Base-by-base conservation (phyloP, 2,113 vertebrate genomes). In the Pleuronectes platessa region DNA sequence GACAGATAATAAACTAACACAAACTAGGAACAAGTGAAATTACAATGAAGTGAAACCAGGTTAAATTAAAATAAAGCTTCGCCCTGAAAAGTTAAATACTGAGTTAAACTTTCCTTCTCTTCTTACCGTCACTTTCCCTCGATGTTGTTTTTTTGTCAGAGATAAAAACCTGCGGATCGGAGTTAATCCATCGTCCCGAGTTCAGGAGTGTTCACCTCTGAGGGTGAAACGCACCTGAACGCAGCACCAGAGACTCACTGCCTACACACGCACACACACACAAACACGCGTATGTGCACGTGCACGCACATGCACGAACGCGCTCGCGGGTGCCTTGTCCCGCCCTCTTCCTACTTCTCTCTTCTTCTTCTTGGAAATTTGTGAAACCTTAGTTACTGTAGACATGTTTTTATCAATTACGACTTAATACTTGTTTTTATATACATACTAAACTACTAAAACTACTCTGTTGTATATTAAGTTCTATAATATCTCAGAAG, bases 191-290 rank as follows among this genome's bases (percentile, higher is more conserved):
- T 78, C 7, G 67, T 1, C 14, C 5, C 53, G 21, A 49, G 6
- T 45, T 73, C 27, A 23, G 11, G 45, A 86, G 21, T 55, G 85
- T 77, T 68, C 68, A 27, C 59, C 62, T 64, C 70, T 58, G 69
- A 68, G 23, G 66, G 31, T 37, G 78, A 82, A 55, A 66, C 31
- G 66, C 72, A 90, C 87, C 90, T 90, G 78, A 76, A 75, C 76
- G 51, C 53, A 17, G 20, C 80, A 61, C 51, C 60, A 14, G 9
- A 64, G 26, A 2, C 24, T 31, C 40, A 13, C 40, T 13, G 11
- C 40, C 40, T 10, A 8, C 26, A 20, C 21, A 54, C n/a, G 42
- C 67, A 11, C 26, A 1, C 61, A 14, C 26, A 21, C 21, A 51
- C n/a, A 55, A 62, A 11, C 24, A 1, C 26, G 26, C 26, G 10